A percentile compares a stretch with the other conserved stretches of the same genome.
Conservation (phyloP, 2,113 vertebrate genomes). For the Rhynchomys soricoides region DNA sequence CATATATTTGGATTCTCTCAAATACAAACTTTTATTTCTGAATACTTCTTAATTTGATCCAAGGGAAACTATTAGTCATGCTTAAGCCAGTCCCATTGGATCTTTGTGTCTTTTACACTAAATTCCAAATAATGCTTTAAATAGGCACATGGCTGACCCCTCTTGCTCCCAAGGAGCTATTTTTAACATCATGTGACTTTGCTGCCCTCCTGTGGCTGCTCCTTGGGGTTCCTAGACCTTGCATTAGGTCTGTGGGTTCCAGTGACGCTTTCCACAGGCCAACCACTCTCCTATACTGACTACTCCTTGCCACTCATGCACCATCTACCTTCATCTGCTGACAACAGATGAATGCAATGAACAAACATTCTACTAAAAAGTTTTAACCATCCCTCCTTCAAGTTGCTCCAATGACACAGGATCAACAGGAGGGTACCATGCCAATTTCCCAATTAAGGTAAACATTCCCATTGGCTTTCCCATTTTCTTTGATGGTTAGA, state of each 20-base stretch:
- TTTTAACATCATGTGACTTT: constrained; percentile 75
- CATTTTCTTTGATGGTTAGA: neutral
- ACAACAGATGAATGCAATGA: neutral
- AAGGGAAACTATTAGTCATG: neutral
- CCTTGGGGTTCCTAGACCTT: constrained; percentile 55
- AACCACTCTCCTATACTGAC: neutral
- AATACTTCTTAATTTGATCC: neutral
- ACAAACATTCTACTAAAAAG: neutral
- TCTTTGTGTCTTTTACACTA: too few relatives aligned
- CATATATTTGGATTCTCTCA: neutral
- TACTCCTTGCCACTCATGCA: neutral
- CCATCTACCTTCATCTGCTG: neutral
- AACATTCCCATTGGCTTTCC: neutral
- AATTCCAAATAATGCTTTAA: neutral
- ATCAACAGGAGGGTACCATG: too few relatives aligned
- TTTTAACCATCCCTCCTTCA: neutral
- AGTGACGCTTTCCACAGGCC: neutral
- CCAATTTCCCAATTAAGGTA: neutral
- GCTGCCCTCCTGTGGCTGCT: constrained; percentile 82
- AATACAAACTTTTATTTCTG: constrained; percentile 26
- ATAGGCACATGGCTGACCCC: neutral
- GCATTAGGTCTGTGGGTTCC: neutral
- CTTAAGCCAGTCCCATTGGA: neutral
- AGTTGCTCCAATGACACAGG: neutral
- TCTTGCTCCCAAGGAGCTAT: neutral